Conservation (phyloP, 2,797 vertebrate species). For the Myotis vivesi region DNA sequence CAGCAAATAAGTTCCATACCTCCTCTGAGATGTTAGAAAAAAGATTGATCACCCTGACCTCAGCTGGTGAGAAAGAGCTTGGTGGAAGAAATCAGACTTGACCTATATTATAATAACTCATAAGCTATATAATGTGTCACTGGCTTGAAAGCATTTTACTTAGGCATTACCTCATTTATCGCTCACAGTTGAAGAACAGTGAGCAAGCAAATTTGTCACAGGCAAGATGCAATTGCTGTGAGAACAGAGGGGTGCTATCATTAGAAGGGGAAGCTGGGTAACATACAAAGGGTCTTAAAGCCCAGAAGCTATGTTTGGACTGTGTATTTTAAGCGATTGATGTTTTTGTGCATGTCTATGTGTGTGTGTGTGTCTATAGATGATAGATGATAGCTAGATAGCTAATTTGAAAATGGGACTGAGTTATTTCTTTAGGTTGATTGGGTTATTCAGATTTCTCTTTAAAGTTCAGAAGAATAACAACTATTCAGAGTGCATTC, state of each 20-base stretch:
- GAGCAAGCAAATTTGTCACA: background rate
- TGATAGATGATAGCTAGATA: background rate
- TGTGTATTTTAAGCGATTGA: background rate
- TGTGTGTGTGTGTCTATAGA: background rate
- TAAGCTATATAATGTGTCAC: conserved; percentile 34
- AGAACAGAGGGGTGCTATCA: background rate
- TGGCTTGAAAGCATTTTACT: conserved; percentile 44
- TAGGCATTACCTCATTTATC: conserved; percentile 42
- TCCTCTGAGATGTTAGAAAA: background rate
- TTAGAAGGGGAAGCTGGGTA: background rate
- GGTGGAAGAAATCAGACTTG: conserved; percentile 16
- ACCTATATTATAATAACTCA: conserved; percentile 34
- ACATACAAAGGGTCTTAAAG: background rate
- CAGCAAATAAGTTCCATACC: background rate
- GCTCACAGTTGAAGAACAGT: background rate
- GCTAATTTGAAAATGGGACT: background rate
- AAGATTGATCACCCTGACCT: conserved; percentile 23
- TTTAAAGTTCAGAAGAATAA: background rate
- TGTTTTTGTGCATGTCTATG: background rate
- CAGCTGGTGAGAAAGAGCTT: background rate
- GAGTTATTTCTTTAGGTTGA: background rate
- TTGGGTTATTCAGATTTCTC: background rate
- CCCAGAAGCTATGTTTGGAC: background rate
- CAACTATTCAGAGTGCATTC: background rate
- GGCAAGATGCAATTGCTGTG: background rate